Percentiles rank a stretch among this genome's conserved stretches.
Evolutionary conservation across 53 echinoderm and acorn worm species (phyloP).

Genomic region (Holothuria scabra): DNA sequence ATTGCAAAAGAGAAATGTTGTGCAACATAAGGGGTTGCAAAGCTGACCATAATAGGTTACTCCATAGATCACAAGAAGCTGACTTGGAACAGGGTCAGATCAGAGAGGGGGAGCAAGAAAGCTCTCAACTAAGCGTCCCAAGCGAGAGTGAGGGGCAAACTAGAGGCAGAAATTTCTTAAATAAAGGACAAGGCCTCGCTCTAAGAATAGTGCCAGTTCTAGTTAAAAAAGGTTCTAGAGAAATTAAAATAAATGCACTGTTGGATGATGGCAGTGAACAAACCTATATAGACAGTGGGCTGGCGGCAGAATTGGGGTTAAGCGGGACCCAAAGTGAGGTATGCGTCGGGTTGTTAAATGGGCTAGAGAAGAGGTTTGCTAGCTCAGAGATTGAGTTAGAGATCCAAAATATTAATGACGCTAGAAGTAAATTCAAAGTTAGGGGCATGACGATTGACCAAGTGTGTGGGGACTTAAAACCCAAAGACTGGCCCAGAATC

Average conservation of each 20-base stretch:
- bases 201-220: constrained; percentile 20
- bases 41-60: constrained; percentile 14
- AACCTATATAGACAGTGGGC: constrained; percentile 33
- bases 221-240: neutral
- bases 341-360: constrained; percentile 8
- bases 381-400: neutral
- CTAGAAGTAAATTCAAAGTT: too few relatives aligned
- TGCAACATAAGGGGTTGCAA: constrained; percentile 8
- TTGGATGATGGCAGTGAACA: constrained; percentile 42
- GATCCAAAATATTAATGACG: too few relatives aligned
- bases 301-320: constrained; percentile 13
- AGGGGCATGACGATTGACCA: too few relatives aligned
- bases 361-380: neutral
- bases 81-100: neutral
- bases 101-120: neutral
- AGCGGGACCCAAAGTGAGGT: neutral
- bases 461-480: too few relatives aligned
- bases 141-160: too few relatives aligned
- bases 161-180: neutral
- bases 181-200: neutral
- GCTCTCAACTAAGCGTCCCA: too few relatives aligned
- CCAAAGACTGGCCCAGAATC: too few relatives aligned
- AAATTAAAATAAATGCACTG: constrained; percentile 17
- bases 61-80: neutral
- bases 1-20: neutral